Evolutionary conservation across 2,888 invertebrate genomes (phyloP), one percentile per base, ranked within the genome.

Genomic region (Steinernema hermaphroditum): DNA sequence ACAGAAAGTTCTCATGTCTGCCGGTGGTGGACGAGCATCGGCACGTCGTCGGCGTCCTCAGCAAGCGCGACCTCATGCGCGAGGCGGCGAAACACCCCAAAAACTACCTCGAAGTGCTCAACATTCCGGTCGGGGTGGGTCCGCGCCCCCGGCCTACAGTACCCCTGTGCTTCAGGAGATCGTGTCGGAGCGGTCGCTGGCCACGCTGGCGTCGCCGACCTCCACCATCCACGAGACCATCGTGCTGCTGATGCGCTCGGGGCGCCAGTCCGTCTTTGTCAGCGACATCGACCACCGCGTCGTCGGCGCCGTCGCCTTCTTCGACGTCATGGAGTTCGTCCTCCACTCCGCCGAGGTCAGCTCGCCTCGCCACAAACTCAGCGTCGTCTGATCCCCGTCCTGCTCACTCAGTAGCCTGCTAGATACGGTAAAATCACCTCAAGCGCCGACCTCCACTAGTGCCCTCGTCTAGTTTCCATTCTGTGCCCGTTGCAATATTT

Each of bases 191-290:
- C 49, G 49, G 50, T 69, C 68, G 9, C 44, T 70, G 19, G 73
- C 76, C 24, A 72, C 77, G 12, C 73, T 73, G 29, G 78, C 75
- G 9, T 73, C 74, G 9, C 46, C 75, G 12, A 76, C 76, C 2
- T 75, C 77, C 75, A 77, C 81, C 6, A 74, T 81, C 19, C 77
- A 76, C 62, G 81, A 81, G 37, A 77, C 81, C 14, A 79, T 82
- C 19, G 71, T 76, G 2, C 76, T 75, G 27, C 74, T 82, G 29
- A 78, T 77, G 34, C 70, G 72, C 9, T 72, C 79, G n/a, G 78
- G 79, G 29, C 74, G 77, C 44, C 76, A 76, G 49, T 74, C 74
- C 32, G 37, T 79, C 46, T 46, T 68, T 6, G 62, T 54, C 34
- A n/a, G 62, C 22, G 46, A 16, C 16, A n/a, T 46, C 46, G 46